Conservation (phyloP, 2,888 invertebrate genomes). For the Machimus atricapillus region DNA sequence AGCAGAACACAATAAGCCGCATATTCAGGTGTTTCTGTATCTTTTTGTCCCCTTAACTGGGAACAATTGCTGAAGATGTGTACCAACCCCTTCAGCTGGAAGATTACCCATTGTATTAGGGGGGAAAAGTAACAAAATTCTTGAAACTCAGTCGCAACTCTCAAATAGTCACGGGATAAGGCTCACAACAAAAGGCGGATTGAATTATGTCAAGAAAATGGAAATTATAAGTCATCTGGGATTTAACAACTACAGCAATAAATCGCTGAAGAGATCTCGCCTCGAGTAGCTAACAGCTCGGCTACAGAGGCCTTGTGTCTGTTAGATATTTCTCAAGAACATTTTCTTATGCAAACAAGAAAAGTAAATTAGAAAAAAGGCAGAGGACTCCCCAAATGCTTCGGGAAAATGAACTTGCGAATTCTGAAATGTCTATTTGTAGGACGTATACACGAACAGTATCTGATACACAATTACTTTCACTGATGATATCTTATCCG, state of each 20-base stretch:
- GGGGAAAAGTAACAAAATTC: not conserved
- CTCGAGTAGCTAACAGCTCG: not conserved
- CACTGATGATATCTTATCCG: not conserved
- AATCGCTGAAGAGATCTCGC: conserved; percentile 1
- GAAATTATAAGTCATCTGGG: conserved; percentile 30
- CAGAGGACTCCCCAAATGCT: not conserved
- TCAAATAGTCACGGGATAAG: not conserved
- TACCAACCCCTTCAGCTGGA: not conserved
- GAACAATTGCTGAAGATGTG: not conserved
- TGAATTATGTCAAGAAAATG: conserved; percentile 23
- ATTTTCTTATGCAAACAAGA: not conserved
- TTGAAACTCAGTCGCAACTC: not conserved
- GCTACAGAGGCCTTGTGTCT: not conserved
- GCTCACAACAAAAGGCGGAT: conserved; percentile 11
- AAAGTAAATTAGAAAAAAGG: not conserved
- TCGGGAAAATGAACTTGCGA: not conserved
- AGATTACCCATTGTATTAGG: not conserved
- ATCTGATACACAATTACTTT: not conserved
- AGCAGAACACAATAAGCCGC: not conserved
- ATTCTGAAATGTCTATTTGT: not conserved
- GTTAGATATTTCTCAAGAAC: not conserved
- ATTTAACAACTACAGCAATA: conserved; percentile 5
- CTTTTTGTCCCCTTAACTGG: not conserved
- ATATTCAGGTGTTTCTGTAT: not conserved
- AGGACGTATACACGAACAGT: not conserved